phyloP scores from a whole-genome alignment of 2,113 vertebrate species.

The Pelecanoides urinatrix region DNA sequence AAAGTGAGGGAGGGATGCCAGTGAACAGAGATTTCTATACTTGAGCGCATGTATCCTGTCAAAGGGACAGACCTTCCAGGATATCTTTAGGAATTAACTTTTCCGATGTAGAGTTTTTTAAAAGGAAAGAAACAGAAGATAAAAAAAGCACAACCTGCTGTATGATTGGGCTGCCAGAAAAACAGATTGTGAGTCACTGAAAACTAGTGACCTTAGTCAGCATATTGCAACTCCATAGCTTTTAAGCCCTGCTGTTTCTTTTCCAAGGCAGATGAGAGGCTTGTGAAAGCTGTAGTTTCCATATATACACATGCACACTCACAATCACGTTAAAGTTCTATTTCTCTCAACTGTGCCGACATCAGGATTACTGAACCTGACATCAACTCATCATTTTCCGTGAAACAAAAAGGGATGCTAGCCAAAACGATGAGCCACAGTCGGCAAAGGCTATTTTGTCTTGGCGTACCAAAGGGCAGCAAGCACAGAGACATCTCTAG shows the following conservation, averaged over 20 bases:
- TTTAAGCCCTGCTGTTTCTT: not conserved
- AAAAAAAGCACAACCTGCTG: not conserved
- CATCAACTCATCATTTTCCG: not conserved
- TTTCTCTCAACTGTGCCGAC: not conserved
- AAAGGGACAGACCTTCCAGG: not conserved
- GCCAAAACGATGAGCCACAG: not conserved
- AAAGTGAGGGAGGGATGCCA: not conserved
- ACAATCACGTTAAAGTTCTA: not conserved
- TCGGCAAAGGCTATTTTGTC: not conserved
- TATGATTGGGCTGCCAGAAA: not conserved
- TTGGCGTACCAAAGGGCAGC: not conserved
- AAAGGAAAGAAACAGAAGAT: not conserved
- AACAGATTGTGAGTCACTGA: not conserved
- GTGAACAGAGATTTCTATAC: not conserved
- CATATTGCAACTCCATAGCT: not conserved
- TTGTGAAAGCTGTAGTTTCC: not conserved
- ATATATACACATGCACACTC: not conserved
- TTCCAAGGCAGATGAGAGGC: not conserved
- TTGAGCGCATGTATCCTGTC: not conserved
- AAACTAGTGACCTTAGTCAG: conserved; percentile 1
- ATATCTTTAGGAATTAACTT: not conserved
- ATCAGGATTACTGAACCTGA: not conserved
- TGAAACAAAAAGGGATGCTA: not conserved
- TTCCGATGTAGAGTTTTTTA: not conserved
- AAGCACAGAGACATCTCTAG: not conserved